Conservation (phyloP, 2,113 vertebrate species). For the Thalassoma bifasciatum region DNA sequence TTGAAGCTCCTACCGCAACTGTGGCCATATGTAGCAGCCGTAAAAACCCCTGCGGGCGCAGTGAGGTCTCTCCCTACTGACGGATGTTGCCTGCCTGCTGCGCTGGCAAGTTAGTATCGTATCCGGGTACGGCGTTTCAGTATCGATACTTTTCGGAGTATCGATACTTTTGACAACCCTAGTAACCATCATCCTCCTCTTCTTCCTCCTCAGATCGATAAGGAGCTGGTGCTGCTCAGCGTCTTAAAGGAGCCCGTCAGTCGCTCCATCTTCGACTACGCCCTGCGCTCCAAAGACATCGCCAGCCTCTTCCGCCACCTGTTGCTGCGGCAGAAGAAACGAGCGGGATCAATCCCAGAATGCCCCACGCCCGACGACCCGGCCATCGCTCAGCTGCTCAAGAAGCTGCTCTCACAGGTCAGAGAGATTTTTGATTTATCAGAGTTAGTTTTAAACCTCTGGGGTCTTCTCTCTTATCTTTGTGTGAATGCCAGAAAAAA, state of each 20-base stretch:
- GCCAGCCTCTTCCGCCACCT: conserved; percentile 93
- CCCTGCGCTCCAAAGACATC: conserved; percentile 95
- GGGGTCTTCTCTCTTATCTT: too few species aligned
- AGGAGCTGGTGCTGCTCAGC: conserved; percentile 95
- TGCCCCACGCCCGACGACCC: conserved; percentile 93
- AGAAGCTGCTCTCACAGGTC: conserved; percentile 98
- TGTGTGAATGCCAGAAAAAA: too few species aligned
- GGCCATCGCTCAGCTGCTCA: conserved; percentile 92
- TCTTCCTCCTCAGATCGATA: conserved; percentile 88
- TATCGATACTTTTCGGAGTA: too few species aligned
- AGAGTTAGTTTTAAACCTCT: too few species aligned
- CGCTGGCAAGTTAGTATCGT: too few species aligned
- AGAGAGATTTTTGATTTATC: not conserved
- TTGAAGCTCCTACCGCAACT: too few species aligned
- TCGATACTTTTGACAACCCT: too few species aligned
- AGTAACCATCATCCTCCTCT: not conserved
- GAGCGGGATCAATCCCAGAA: conserved; percentile 88
- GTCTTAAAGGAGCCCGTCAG: conserved; percentile 96
- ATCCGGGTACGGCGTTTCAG: too few species aligned
- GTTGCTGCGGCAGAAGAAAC: conserved; percentile 93
- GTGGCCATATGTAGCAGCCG: too few species aligned
- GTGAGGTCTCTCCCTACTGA: too few species aligned
- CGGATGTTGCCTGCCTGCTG: too few species aligned
- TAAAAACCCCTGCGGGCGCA: too few species aligned
- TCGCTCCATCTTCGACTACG: conserved; percentile 97